Conservation (phyloP, 2,888 invertebrate genomes). For the Heterodera filipjevi region DNA sequence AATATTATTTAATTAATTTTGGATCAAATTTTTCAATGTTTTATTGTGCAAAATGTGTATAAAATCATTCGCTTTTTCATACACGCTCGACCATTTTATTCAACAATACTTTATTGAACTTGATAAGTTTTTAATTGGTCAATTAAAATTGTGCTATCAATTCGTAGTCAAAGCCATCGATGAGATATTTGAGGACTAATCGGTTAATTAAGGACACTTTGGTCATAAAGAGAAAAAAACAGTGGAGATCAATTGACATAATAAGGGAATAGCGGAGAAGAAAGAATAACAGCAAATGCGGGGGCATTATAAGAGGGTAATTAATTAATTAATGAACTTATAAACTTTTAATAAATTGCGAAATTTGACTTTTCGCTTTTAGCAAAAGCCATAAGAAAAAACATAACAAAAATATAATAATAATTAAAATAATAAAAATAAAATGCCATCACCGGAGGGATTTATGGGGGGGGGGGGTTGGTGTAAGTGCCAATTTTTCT, state of each 20-base stretch:
- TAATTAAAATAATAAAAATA: neutral
- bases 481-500: conserved; percentile 1
- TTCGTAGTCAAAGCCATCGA: too few relatives aligned
- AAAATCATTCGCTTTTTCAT: too few relatives aligned
- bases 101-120: too few relatives aligned
- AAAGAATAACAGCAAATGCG: neutral
- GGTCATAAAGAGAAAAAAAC: neutral
- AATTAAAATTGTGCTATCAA: too few relatives aligned
- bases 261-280: neutral
- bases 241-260: neutral
- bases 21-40: too few relatives aligned
- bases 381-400: too few relatives aligned
- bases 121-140: too few relatives aligned
- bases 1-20: too few relatives aligned
- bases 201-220: neutral
- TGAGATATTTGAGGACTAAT: neutral
- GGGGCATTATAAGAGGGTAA: neutral
- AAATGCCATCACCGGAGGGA: neutral
- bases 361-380: too few relatives aligned
- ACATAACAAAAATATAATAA: neutral
- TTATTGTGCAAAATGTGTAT: too few relatives aligned
- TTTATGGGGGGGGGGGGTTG: neutral
- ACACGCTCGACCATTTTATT: too few relatives aligned
- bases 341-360: too few relatives aligned
- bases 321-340: neutral